These are phyloP conservation scores for Numenius arquata DNA, from an alignment of 2,113 vertebrate genomes.

Conservation along the genomic window DNA sequence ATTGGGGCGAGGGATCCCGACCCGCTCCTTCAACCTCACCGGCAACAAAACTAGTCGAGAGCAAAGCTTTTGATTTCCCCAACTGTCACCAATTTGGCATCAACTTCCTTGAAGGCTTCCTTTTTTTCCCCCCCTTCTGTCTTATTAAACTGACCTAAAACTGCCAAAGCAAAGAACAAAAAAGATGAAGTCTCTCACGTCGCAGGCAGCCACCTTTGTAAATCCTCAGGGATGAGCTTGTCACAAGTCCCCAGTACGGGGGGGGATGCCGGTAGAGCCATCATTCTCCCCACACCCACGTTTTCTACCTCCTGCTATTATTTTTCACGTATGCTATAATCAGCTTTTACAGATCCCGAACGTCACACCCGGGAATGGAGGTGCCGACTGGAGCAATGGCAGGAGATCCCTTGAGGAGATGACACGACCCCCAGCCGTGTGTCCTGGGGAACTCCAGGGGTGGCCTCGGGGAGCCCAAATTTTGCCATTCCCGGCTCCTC, in stretches of 20 bases:
- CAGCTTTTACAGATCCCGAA: fast-evolving
- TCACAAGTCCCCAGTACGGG: not conserved
- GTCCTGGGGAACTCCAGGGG: fast-evolving
- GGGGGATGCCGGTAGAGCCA: not conserved
- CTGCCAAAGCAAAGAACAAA: not conserved
- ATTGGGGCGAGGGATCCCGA: not conserved
- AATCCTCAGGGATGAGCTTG: not conserved
- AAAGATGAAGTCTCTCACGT: not conserved
- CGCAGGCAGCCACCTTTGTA: not conserved
- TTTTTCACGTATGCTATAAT: fast-evolving
- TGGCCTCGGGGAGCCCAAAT: not conserved
- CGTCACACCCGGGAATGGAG: fast-evolving
- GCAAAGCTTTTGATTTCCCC: not conserved
- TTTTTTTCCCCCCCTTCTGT: not conserved
- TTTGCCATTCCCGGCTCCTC: not conserved
- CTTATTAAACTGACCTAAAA: conserved; percentile 36
- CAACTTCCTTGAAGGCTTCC: not conserved
- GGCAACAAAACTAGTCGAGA: not conserved
- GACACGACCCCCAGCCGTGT: fast-evolving
- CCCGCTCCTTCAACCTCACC: not conserved
- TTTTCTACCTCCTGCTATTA: not conserved
- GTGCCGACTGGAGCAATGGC: fast-evolving
- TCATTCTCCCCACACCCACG: not conserved
- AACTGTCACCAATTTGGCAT: not conserved
- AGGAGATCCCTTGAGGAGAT: not conserved